These are phyloP conservation scores for Drosophila dunni DNA, from an alignment of 1,140 invertebrate genomes.

Conservation along the genomic window DNA sequence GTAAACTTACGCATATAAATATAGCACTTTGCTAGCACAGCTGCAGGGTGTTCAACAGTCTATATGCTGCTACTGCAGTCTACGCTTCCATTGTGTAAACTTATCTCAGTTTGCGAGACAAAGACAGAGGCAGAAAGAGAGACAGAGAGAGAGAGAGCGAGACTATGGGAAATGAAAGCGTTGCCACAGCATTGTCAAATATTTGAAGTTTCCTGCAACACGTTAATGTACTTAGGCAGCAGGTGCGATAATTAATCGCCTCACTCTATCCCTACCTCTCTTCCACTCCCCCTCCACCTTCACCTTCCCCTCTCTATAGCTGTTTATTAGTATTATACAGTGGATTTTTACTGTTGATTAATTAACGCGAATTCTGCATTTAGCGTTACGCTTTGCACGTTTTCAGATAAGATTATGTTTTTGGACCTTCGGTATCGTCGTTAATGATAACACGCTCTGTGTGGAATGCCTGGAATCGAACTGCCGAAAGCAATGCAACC, in stretches of 20 bases:
- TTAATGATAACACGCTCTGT: conserved; percentile 3
- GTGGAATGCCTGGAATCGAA: conserved; percentile 14
- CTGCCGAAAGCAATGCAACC: background rate
- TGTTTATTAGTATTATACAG: no score
- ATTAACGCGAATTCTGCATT: conserved; percentile 40
- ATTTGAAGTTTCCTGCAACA: conserved; percentile 31
- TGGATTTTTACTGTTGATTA: conserved; percentile 32
- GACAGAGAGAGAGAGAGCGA: no score
- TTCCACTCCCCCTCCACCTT: no score
- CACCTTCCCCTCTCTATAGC: no score
- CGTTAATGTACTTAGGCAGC: conserved; percentile 21
- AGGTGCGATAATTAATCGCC: conserved; percentile 24
- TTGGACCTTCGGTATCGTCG: conserved; percentile 2
- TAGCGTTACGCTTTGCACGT: conserved; percentile 1
- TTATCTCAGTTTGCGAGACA: no score
- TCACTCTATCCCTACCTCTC: background rate
- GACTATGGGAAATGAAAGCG: background rate
- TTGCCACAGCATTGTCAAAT: background rate
- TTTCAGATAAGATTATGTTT: conserved; percentile 35
- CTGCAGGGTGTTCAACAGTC: no score
- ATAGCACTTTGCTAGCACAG: no score
- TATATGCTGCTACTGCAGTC: no score
- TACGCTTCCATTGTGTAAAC: no score
- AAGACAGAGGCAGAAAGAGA: no score
- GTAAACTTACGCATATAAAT: no score